Base-by-base conservation (phyloP, 2,113 vertebrate species). In the Pagrus major region DNA sequence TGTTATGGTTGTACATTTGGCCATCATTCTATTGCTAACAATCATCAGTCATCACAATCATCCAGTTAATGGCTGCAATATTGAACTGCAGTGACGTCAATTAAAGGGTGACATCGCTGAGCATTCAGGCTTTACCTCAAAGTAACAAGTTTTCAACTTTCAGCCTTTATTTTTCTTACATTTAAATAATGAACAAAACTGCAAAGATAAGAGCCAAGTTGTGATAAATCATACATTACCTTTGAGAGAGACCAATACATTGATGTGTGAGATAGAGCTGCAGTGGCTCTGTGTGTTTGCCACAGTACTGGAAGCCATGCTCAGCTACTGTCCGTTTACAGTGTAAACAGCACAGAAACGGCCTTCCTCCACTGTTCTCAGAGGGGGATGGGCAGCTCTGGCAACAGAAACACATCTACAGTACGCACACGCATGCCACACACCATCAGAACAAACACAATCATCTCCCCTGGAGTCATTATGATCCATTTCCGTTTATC, bases 311-410 rank as follows among this genome's bases (percentile, higher is more conserved):
- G 66, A 76, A 84, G 42, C 16, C 10, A 11, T 56, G 69, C 69
- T 39, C 52, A 66, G 71, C 44, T 89, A 55, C 39, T 76, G 74
- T 55, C 51, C 56, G 58, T 91, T 86, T 83, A 83, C 83, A 64
- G 54, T 86, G 80, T 81, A 84, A 88, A 84, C 81, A 85, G 16
- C 67, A 71, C 9, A 72, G 52, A 76, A 76, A 87, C 49, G 33
- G 56, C 49, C 66, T 76, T 64, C 58, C 23, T 60, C 20, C 47
- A 44, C 73, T 52, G 60, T 72, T 80, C 76, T 80, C 81, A 81
- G 65, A 72, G 76, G 71, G 64, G 71, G 69, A 66, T 65, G 78
- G 75, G 67, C 37, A 78, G 70, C 64, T 44, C 61, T 20, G 59
- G 46, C 68, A 78, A 31, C 56, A 33, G 67, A 76, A 73, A 20